Evolutionary conservation across 2,888 invertebrate species (phyloP).

Genomic region (Alentia gelatinosa): DNA sequence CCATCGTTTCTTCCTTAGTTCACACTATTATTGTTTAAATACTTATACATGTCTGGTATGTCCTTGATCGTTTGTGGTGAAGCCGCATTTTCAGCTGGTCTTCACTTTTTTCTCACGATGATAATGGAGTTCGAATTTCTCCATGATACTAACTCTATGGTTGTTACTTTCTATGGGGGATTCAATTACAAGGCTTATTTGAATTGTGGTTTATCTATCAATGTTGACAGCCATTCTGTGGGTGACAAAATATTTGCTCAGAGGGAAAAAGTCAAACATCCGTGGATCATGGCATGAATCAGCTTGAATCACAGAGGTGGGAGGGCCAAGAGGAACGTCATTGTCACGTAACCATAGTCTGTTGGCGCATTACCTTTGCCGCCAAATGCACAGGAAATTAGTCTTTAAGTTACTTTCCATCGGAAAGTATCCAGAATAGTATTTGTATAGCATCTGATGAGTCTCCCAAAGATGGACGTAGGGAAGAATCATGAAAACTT

Average conservation of each 20-base stretch:
- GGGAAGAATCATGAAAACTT: too few species aligned
- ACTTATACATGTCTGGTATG: too few species aligned
- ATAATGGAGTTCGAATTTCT: too few species aligned
- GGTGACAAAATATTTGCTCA: conserved; percentile 16
- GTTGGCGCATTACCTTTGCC: not conserved
- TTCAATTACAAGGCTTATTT: not conserved
- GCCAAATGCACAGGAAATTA: not conserved
- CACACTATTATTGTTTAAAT: too few species aligned
- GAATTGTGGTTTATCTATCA: not conserved
- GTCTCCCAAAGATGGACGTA: too few species aligned
- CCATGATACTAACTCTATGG: too few species aligned
- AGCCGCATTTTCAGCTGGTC: too few species aligned
- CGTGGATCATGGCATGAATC: not conserved
- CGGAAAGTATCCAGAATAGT: not conserved
- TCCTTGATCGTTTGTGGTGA: too few species aligned
- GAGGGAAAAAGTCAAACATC: not conserved
- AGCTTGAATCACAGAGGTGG: too few species aligned
- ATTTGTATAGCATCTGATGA: too few species aligned
- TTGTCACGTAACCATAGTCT: not conserved
- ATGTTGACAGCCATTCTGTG: not conserved
- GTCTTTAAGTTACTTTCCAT: not conserved
- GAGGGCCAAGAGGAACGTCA: not conserved
- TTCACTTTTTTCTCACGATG: too few species aligned
- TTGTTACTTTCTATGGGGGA: not conserved
- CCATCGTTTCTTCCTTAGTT: too few species aligned